phyloP scores from a whole-genome alignment of 2,797 vertebrate genomes.

The Anabas testudineus region DNA sequence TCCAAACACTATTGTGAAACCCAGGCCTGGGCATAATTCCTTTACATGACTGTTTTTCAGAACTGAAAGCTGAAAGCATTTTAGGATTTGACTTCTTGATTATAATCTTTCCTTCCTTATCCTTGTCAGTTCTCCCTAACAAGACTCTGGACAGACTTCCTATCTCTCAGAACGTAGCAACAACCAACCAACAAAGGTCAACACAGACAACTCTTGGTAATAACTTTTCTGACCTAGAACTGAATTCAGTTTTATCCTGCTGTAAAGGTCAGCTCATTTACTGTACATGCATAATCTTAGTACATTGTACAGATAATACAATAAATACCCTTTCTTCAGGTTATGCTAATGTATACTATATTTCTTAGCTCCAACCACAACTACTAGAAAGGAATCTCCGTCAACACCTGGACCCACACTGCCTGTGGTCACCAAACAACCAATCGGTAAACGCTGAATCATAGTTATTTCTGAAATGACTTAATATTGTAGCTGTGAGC shows the following conservation, averaged over 20 bases:
- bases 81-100: slow-evolving; percentile 39
- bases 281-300: slow-evolving; percentile 10
- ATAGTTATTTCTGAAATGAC: slow-evolving; percentile 47
- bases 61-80: slow-evolving; percentile 22
- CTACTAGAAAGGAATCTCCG: slow-evolving; percentile 73
- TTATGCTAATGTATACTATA: slow-evolving; percentile 72
- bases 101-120: slow-evolving; percentile 64
- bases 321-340: slow-evolving; percentile 33
- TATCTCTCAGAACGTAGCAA: slow-evolving; percentile 32
- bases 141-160: slow-evolving; percentile 69
- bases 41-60: slow-evolving; percentile 41
- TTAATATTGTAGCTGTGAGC: slow-evolving; percentile 42
- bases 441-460: slow-evolving; percentile 77
- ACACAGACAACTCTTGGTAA: slow-evolving; percentile 78
- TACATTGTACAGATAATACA: slow-evolving; percentile 32
- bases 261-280: slow-evolving; percentile 21
- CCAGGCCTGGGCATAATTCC: too few relatives aligned
- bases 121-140: slow-evolving; percentile 73
- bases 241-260: slow-evolving; percentile 35
- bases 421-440: slow-evolving; percentile 71
- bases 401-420: slow-evolving; percentile 66
- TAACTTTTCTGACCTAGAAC: slow-evolving; percentile 64
- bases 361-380: slow-evolving; percentile 78
- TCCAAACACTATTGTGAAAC: too few relatives aligned
- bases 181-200: background rate